Conservation (phyloP, 2,888 invertebrate genomes). For the Hoplodrina ambigua region DNA sequence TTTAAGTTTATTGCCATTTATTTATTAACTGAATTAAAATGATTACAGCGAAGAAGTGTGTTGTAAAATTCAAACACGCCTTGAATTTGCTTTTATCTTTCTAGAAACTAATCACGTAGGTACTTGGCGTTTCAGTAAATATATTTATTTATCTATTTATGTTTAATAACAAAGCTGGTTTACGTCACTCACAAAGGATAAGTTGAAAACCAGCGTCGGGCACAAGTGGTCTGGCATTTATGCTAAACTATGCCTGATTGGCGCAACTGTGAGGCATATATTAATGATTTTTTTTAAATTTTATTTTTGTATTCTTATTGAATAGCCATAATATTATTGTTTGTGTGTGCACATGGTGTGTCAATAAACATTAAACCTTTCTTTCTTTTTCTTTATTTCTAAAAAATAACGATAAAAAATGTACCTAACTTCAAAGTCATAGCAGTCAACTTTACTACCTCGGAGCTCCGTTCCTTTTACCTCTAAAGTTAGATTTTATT, state of each 20-base stretch:
- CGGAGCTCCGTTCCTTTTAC: conserved; percentile 67
- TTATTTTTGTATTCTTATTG: too few species aligned
- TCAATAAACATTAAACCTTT: too few species aligned
- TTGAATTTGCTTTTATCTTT: not conserved
- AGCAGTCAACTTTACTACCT: conserved; percentile 15
- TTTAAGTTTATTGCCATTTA: not conserved
- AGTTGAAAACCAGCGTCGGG: too few species aligned
- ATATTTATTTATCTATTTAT: not conserved
- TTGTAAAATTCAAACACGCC: conserved; percentile 1
- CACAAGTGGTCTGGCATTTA: too few species aligned
- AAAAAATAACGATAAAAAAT: not conserved
- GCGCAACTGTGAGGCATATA: too few species aligned
- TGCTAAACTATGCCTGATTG: too few species aligned
- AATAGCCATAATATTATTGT: too few species aligned
- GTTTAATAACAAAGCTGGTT: too few species aligned
- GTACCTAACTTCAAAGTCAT: conserved; percentile 38
- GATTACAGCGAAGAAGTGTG: not conserved
- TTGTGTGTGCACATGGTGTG: too few species aligned
- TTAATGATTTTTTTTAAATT: too few species aligned
- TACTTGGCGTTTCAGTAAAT: not conserved
- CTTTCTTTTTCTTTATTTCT: too few species aligned
- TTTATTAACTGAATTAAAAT: conserved; percentile 15
- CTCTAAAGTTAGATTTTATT: conserved; percentile 71
- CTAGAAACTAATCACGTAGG: not conserved
- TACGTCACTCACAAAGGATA: too few species aligned